A percentile compares a stretch with the other conserved stretches of the same genome.
phyloP scores from a whole-genome alignment of 92 coral and sea anemone genomes.

The Bergia sp. region DNA sequence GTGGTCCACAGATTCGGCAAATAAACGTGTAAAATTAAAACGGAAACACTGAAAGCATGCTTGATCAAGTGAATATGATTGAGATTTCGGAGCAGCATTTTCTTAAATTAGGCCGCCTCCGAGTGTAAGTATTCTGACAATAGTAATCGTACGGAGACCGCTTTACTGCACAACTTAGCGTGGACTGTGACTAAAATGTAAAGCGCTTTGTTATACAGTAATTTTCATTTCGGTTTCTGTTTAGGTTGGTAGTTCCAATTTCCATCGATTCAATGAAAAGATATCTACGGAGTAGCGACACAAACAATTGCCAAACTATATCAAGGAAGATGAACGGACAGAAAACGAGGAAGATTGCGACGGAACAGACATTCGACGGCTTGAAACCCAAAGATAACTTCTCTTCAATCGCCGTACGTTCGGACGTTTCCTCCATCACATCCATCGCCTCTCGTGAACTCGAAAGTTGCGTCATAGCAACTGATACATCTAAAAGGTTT shows the following conservation, averaged over 20 bases:
- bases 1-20: background rate
- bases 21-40: background rate
- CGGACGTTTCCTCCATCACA: background rate
- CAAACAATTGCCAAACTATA: background rate
- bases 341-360: background rate
- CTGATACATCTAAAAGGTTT: background rate
- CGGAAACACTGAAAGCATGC: background rate
- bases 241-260: slow-evolving; percentile 31
- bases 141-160: background rate
- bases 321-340: background rate
- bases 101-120: slow-evolving; percentile 7
- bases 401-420: background rate
- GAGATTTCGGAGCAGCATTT: slow-evolving; percentile 4
- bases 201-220: background rate
- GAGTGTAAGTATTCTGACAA: slow-evolving; percentile 15
- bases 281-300: slow-evolving; percentile 5
- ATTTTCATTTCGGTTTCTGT: slow-evolving; percentile 9
- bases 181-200: background rate
- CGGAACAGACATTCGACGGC: slow-evolving; percentile 2
- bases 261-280: slow-evolving; percentile 14
- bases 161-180: background rate
- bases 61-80: background rate
- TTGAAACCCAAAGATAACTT: background rate
- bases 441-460: background rate
- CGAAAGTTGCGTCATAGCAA: slow-evolving; percentile 3